Percentiles rank a stretch among this genome's conserved stretches.
phyloP scores from a whole-genome alignment of 2,113 vertebrate genomes.

The Coptodon bakossiorum region DNA sequence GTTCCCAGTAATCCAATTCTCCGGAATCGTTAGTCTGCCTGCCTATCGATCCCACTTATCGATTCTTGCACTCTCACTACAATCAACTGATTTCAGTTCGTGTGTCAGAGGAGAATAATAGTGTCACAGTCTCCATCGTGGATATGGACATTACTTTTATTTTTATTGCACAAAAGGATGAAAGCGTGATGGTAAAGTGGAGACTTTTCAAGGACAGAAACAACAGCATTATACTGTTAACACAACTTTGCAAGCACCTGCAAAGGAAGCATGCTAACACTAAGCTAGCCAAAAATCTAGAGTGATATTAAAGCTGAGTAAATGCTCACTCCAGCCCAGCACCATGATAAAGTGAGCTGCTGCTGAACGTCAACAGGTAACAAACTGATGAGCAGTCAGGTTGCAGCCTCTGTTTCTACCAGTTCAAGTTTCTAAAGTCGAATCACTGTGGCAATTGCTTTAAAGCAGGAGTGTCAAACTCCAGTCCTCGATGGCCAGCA shows the following conservation, averaged over 20 bases:
- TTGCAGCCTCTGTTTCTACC: background rate
- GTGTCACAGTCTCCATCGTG: background rate
- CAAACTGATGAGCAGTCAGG: background rate
- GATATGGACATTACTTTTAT: background rate
- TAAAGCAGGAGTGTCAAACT: background rate
- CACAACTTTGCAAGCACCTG: background rate
- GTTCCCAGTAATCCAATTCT: too few species aligned
- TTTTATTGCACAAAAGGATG: background rate
- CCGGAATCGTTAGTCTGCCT: too few species aligned
- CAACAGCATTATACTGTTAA: background rate
- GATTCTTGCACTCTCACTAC: too few species aligned
- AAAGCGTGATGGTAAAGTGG: background rate
- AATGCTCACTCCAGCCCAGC: background rate
- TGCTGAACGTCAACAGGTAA: background rate
- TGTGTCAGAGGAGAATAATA: background rate
- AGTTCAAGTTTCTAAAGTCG: background rate
- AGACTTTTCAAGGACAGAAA: background rate
- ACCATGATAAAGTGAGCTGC: background rate
- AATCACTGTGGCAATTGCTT: background rate
- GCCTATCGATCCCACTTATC: too few species aligned
- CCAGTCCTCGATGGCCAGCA: background rate
- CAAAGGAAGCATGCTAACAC: background rate
- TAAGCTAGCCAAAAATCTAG: background rate
- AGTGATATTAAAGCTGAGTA: background rate
- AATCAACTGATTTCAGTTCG: background rate